phyloP scores from a whole-genome alignment of 2,113 vertebrate species.

The Ceuthmochares aereus region DNA sequence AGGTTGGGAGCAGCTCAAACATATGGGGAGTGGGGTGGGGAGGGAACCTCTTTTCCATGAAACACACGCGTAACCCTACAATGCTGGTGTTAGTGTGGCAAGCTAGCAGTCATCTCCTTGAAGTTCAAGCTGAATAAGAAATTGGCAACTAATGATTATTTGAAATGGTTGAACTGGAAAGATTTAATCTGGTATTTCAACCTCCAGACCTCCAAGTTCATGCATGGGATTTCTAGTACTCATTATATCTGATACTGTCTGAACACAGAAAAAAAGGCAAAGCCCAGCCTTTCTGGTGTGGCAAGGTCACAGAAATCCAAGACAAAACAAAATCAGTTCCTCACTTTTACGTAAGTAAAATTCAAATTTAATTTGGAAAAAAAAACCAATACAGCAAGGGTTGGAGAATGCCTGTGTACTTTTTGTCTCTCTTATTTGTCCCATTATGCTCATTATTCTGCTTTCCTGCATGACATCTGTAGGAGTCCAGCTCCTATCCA shows the following conservation, averaged over 20 bases:
- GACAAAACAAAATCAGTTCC: background rate
- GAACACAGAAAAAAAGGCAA: background rate
- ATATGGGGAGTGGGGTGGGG: background rate
- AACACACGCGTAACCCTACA: accelerated
- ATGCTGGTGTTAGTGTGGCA: background rate
- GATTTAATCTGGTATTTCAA: background rate
- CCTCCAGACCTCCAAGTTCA: background rate
- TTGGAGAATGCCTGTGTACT: background rate
- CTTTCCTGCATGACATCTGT: background rate
- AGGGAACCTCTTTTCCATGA: background rate
- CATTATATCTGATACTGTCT: accelerated
- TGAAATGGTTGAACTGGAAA: background rate
- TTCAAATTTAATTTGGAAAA: background rate
- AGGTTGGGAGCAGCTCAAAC: background rate
- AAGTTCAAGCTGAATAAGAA: background rate
- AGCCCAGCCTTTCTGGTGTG: background rate
- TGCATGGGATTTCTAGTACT: background rate
- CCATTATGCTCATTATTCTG: background rate
- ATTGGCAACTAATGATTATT: background rate
- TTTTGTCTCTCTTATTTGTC: background rate
- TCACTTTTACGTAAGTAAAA: background rate
- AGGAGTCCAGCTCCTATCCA: background rate
- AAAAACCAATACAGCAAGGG: background rate
- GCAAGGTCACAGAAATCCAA: background rate
- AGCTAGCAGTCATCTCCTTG: background rate